These are phyloP conservation scores for Drosophila kurseongensis DNA, from an alignment of 1,140 invertebrate species.

Conservation along the genomic window DNA sequence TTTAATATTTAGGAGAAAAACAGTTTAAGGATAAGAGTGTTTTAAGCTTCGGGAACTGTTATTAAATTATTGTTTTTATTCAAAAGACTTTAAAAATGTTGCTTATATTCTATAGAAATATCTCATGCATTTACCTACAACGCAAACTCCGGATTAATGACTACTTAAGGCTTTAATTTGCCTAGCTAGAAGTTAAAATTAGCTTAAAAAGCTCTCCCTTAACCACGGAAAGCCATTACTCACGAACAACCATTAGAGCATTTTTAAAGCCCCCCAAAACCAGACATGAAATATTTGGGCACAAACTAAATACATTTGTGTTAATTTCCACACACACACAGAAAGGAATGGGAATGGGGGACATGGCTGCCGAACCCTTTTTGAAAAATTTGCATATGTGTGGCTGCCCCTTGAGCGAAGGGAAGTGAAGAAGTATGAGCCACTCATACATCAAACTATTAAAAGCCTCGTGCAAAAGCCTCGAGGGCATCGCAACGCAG, in stretches of 20 bases:
- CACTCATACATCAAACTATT: constrained; percentile 81
- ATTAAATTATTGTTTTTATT: neutral
- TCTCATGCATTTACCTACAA: neutral
- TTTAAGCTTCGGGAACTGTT: too few species aligned
- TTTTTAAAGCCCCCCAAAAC: constrained; percentile 62
- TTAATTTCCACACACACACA: constrained; percentile 65
- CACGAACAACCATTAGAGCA: constrained; percentile 51
- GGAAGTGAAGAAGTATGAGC: constrained; percentile 16
- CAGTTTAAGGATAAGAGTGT: too few species aligned
- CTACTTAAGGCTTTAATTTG: neutral
- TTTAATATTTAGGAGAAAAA: neutral
- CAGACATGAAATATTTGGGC: constrained; percentile 58
- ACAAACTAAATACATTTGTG: constrained; percentile 80
- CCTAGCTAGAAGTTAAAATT: constrained; percentile 53
- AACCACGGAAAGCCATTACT: constrained; percentile 37
- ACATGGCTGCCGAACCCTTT: constrained; percentile 35
- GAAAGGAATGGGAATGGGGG: constrained; percentile 6
- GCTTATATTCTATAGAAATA: too few species aligned
- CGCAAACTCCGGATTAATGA: neutral
- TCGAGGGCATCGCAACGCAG: constrained; percentile 56
- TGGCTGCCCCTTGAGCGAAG: constrained; percentile 41
- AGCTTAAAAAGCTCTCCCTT: constrained; percentile 50
- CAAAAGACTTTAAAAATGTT: too few species aligned
- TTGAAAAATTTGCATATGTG: constrained; percentile 76
- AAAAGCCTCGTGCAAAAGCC: constrained; percentile 73